These are phyloP conservation scores for Mandrillus leucophaeus DNA, from an alignment of 2,113 vertebrate genomes.

Conservation along the genomic window DNA sequence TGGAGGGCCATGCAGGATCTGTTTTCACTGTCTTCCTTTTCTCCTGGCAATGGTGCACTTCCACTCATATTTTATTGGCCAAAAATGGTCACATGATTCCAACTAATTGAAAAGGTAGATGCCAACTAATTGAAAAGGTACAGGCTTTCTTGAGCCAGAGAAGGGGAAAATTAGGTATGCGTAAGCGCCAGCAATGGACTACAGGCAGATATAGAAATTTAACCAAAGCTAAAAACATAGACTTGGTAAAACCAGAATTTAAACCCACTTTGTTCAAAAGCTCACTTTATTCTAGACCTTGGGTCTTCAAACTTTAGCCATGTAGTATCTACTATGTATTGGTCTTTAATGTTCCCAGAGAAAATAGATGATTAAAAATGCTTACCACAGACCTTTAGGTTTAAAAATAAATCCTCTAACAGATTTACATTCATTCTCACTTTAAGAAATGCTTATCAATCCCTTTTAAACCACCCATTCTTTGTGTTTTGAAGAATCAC, in stretches of 20 bases:
- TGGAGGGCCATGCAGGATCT: fast-evolving
- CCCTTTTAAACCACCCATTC: not conserved
- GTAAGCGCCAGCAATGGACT: not conserved
- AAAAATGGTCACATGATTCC: not conserved
- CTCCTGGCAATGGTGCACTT: not conserved
- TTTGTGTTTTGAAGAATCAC: not conserved
- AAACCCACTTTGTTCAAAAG: not conserved
- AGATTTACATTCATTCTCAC: not conserved
- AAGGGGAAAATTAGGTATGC: not conserved
- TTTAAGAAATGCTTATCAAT: not conserved
- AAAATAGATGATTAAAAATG: not conserved
- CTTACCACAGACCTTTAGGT: not conserved
- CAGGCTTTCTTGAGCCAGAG: not conserved
- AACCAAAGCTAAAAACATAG: not conserved
- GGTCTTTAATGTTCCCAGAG: not conserved
- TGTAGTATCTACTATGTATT: not conserved
- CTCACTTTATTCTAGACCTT: not conserved
- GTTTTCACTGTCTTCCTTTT: not conserved
- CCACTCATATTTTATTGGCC: not conserved
- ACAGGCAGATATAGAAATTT: not conserved
- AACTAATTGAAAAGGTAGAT: too few species aligned
- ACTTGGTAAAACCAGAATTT: not conserved
- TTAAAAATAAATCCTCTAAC: not conserved
- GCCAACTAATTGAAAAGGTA: not conserved
- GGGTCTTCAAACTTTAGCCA: not conserved